Evolutionary conservation across 2,113 vertebrate species (phyloP).

Genomic region (Myodes glareolus): DNA sequence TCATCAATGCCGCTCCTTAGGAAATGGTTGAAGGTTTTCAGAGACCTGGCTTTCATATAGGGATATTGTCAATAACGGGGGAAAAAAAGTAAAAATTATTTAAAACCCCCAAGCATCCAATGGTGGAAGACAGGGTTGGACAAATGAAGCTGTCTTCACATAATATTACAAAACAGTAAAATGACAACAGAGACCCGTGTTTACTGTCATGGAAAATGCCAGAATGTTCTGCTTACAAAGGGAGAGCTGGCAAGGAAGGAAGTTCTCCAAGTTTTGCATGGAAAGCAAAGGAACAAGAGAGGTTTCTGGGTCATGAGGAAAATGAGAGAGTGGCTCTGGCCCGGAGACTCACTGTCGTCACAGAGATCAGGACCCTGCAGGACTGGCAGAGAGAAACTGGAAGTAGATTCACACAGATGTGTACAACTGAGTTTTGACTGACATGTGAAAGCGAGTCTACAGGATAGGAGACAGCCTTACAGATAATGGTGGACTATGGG

Average conservation of each 20-base stretch:
- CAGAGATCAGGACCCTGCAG: neutral
- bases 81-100: neutral
- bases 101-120: neutral
- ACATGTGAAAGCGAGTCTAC: neutral
- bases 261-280: neutral
- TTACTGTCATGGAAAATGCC: neutral
- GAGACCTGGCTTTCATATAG: constrained; percentile 16
- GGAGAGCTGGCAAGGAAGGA: neutral
- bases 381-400: neutral
- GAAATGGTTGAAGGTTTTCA: constrained; percentile 16
- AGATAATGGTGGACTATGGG: neutral
- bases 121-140: neutral
- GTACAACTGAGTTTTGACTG: neutral
- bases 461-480: neutral
- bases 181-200: neutral
- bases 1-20: neutral
- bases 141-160: neutral
- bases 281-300: constrained; percentile 22
- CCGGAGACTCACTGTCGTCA: neutral
- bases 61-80: neutral
- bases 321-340: neutral
- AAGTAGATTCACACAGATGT: neutral
- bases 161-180: neutral
- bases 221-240: neutral
- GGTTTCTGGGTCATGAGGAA: neutral